These are phyloP conservation scores for Pelmatolapia mariae DNA, from an alignment of 2,113 vertebrate species.

Conservation along the genomic window DNA sequence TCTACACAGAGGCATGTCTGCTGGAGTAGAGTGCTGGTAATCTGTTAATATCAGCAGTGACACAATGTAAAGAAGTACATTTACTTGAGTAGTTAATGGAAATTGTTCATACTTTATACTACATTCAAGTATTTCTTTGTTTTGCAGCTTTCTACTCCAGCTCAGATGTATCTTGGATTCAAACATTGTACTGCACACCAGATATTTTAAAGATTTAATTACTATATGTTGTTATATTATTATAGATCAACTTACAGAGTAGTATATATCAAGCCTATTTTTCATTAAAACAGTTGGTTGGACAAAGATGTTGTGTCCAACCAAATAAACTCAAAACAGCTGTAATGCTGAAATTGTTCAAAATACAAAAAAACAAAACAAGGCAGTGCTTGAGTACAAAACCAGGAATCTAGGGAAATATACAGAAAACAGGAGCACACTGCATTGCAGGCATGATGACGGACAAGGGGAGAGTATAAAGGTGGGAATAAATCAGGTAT, in stretches of 20 bases:
- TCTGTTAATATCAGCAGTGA: not conserved
- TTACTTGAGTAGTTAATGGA: not conserved
- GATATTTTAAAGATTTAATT: not conserved
- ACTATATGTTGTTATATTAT: accelerated
- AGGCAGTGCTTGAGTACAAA: not conserved
- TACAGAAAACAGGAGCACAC: accelerated
- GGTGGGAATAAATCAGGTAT: not conserved
- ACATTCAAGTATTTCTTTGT: not conserved
- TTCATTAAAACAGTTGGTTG: not conserved
- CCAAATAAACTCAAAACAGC: not conserved
- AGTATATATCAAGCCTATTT: not conserved
- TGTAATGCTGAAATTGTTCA: accelerated
- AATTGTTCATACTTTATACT: not conserved
- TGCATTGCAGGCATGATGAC: not conserved
- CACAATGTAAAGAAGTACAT: not conserved
- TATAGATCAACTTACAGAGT: not conserved
- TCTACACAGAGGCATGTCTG: accelerated
- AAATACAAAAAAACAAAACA: not conserved
- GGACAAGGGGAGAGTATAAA: not conserved
- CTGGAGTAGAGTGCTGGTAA: accelerated
- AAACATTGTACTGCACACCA: not conserved
- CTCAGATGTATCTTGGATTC: accelerated
- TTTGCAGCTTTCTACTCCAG: not conserved
- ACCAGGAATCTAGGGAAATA: not conserved
- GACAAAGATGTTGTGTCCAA: too few relatives aligned